Evolutionary conservation across 2,113 vertebrate species (phyloP).

Genomic region (Oenanthe oenanthe): DNA sequence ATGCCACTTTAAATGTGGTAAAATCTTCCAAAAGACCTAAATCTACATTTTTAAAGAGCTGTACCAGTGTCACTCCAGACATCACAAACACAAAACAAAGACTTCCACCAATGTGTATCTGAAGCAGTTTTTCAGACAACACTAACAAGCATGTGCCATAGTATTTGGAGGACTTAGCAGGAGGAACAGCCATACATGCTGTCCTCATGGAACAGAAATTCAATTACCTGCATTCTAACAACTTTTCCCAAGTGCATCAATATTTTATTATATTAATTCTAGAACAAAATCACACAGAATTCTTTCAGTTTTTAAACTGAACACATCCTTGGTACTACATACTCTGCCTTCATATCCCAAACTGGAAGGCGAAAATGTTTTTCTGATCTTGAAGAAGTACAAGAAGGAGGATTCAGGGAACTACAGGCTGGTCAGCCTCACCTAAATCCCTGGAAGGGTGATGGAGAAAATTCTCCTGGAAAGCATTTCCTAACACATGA

Average conservation of each 20-base stretch:
- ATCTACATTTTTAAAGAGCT: neutral
- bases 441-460: neutral
- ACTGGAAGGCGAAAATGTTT: neutral
- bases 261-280: neutral
- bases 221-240: neutral
- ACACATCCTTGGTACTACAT: neutral
- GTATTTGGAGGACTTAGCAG: neutral
- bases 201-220: neutral
- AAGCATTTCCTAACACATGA: neutral
- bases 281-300: neutral
- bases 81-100: neutral
- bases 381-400: neutral
- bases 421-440: neutral
- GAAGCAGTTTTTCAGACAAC: neutral
- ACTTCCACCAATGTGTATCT: neutral
- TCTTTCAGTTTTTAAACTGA: neutral
- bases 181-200: neutral
- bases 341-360: neutral
- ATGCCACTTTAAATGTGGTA: rapidly evolving
- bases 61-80: neutral
- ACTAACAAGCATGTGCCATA: rapidly evolving
- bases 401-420: neutral
- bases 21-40: neutral
- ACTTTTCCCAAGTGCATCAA: rapidly evolving
- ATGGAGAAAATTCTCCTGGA: neutral